Percentiles rank a stretch among this genome's conserved stretches.
phyloP scores from a whole-genome alignment of 2,113 vertebrate genomes.

The Plecturocebus donacophilus region DNA sequence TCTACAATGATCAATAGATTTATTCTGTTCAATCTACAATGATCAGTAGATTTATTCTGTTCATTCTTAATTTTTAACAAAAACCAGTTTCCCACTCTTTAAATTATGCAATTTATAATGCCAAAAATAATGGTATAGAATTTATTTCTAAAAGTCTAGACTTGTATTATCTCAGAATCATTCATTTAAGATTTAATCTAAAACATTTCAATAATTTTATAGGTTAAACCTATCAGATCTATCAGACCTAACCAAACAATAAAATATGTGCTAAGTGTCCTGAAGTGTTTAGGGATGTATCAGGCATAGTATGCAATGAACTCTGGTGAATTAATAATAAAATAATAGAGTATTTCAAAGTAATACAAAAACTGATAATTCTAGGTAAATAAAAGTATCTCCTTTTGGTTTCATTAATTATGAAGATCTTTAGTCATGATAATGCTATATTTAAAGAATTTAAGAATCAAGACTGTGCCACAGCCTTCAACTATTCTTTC shows the following conservation, averaged over 20 bases:
- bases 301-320: neutral
- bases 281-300: neutral
- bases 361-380: neutral
- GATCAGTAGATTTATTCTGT: slow-evolving; percentile 29
- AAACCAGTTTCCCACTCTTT: slow-evolving; percentile 45
- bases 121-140: slow-evolving; percentile 65
- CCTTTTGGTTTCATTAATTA: neutral
- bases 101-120: slow-evolving; percentile 49
- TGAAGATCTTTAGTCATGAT: neutral
- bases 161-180: slow-evolving; percentile 16
- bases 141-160: slow-evolving; percentile 57
- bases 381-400: neutral
- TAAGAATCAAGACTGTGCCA: neutral
- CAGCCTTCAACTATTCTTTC: neutral
- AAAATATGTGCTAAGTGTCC: neutral
- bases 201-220: neutral
- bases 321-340: neutral
- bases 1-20: slow-evolving; percentile 44
- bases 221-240: neutral
- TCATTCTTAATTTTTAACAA: slow-evolving; percentile 61
- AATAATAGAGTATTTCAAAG: neutral
- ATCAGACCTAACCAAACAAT: neutral
- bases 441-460: neutral
- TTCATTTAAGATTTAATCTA: slow-evolving; percentile 62
- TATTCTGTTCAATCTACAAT: neutral